Evolutionary conservation across 2,888 invertebrate species (phyloP).

Genomic region (Tholera decimalis): DNA sequence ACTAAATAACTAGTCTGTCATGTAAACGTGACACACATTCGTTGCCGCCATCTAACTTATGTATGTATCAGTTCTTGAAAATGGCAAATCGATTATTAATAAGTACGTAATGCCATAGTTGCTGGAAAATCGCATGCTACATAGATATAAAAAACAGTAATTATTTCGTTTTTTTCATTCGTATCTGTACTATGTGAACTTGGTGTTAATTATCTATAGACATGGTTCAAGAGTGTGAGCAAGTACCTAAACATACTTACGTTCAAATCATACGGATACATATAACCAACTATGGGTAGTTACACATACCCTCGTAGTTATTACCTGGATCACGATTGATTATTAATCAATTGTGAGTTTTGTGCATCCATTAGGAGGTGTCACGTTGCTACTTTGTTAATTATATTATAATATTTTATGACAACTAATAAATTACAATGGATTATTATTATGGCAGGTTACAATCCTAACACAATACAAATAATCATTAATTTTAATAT

Average conservation of each 20-base stretch:
- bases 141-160: constrained; percentile 35
- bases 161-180: constrained; percentile 42
- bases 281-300: background rate
- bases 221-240: constrained; percentile 25
- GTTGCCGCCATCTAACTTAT: constrained; percentile 27
- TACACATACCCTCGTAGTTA: constrained; percentile 1
- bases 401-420: constrained; percentile 40
- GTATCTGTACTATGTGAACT: constrained; percentile 41
- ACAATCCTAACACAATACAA: constrained; percentile 39
- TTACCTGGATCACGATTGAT: constrained; percentile 39
- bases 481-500: constrained; percentile 47
- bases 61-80: constrained; percentile 52
- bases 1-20: background rate
- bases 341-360: constrained; percentile 32
- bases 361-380: constrained; percentile 18
- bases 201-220: constrained; percentile 47
- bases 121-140: constrained; percentile 49
- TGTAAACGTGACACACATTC: constrained; percentile 16
- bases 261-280: background rate
- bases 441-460: constrained; percentile 36
- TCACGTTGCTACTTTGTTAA: constrained; percentile 29
- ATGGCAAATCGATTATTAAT: constrained; percentile 50
- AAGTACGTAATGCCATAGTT: constrained; percentile 22
- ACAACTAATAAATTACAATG: constrained; percentile 42
- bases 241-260: background rate